Percentiles rank a stretch among this genome's conserved stretches.
Conservation (phyloP, 2,113 vertebrate species). For the Corythornis vintsioides region DNA sequence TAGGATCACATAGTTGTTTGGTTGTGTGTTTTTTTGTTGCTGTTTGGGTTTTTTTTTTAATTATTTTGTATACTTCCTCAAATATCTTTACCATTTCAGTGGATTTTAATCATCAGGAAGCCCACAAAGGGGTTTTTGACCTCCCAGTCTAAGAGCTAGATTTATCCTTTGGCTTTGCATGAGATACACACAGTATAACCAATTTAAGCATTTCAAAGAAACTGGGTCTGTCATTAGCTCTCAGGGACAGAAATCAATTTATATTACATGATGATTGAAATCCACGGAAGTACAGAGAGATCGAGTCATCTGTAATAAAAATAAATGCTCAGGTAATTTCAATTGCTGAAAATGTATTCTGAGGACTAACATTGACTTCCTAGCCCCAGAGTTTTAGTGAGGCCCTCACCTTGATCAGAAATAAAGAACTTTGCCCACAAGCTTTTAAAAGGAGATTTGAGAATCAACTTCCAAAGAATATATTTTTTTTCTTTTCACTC, state of each 20-base stretch:
- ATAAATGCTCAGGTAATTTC: conserved; percentile 4
- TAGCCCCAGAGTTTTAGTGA: background rate
- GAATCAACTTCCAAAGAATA: background rate
- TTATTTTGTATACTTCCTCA: background rate
- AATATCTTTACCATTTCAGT: background rate
- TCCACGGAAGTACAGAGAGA: background rate
- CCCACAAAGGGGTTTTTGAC: background rate
- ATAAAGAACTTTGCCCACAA: background rate
- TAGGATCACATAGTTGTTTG: background rate
- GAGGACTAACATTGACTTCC: background rate
- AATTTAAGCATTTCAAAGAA: conserved; percentile 40
- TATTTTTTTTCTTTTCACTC: background rate
- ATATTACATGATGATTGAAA: conserved; percentile 7
- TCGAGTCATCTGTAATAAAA: conserved; percentile 23
- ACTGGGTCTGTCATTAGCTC: conserved; percentile 36
- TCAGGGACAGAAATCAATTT: conserved; percentile 49
- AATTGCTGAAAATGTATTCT: conserved; percentile 28
- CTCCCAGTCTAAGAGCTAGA: background rate
- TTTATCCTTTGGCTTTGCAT: background rate
- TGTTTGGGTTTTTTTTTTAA: background rate
- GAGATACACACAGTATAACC: background rate
- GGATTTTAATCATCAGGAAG: background rate
- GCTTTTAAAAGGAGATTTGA: background rate
- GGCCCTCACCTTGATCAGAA: background rate
- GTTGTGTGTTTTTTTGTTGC: no score